Evolutionary conservation across 2,797 vertebrate species (phyloP), one percentile per base, ranked within the genome.

Genomic region (Macroramphosus scolopax): DNA sequence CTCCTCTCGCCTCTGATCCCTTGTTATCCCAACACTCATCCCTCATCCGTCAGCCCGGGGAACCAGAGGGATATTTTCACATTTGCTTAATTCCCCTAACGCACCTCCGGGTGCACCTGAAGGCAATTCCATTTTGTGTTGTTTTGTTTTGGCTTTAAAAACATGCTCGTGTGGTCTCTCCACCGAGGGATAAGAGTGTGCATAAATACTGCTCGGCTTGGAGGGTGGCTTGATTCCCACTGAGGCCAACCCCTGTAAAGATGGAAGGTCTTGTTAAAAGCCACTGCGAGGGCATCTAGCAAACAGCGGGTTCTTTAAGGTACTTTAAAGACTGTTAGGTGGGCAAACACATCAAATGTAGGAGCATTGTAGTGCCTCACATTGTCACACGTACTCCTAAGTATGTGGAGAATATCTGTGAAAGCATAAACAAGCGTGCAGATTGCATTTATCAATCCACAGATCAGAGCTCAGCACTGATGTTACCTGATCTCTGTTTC

Each of bases 1-100:
- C 39, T 68, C 51, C 42, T 47, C 46, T 61, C 34, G 17, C 34
- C 48, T 73, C 55, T 78, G 74, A 86, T 78, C 70, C 69, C 61
- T 68, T 65, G 71, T 81, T 80, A 81, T 81, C 58, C 62, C 47
- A 58, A 68, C 40, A 61, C 42, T 75, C 64, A 75, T 78, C 59
- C 1, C 52, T 80, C 69, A 66, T 63, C 63, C 42, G 6, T 58
- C 63, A 56, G 68, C 57, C 51, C 15, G 16, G 72, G 60, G 75
- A 72, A 37, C 13, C 15, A 56, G 59, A 48, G 37, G 44, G 62
- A 68, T 73, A 66, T 57, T 51, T 67, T 52, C 48, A 56, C 43
- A 72, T 73, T 72, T 74, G 31, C 44, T 70, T 77, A 75, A 77
- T 72, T 81, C 65, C 72, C 72, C 11, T 37, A 57, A 54, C 16